Evolutionary conservation across 2,888 invertebrate species (phyloP).

Genomic region (Pristionchus fissidentatus): DNA sequence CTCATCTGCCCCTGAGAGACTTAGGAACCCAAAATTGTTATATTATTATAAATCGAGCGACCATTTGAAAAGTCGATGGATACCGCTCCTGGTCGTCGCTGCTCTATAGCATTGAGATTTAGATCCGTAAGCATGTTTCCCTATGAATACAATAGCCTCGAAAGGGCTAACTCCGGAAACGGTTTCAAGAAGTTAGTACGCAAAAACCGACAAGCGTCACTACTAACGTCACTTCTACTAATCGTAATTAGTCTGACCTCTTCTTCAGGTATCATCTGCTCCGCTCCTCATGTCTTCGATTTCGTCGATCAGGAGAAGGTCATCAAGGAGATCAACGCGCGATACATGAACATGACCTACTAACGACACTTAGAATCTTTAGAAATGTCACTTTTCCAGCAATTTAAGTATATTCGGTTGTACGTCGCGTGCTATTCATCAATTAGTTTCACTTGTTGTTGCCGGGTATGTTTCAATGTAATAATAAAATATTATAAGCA

Average conservation of each 20-base stretch:
- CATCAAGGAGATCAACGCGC: conserved; percentile 66
- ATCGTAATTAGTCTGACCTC: not conserved
- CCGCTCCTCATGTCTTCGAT: conserved; percentile 78
- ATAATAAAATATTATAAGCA: not conserved
- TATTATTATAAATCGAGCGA: no score
- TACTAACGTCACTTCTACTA: not conserved
- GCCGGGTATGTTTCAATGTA: not conserved
- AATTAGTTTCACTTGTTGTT: not conserved
- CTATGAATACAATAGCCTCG: no score
- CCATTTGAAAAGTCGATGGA: no score
- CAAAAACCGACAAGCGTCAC: no score
- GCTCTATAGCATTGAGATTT: no score
- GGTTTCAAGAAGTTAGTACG: no score
- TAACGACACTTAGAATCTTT: not conserved
- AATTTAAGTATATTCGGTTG: not conserved
- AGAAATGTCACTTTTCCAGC: not conserved
- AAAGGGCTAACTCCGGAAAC: no score
- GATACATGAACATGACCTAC: conserved; percentile 52
- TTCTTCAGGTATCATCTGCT: conserved; percentile 75
- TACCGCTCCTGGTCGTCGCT: no score
- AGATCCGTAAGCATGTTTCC: no score
- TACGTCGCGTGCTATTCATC: not conserved
- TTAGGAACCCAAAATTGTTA: no score
- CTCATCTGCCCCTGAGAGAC: no score
- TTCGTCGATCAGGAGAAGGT: conserved; percentile 75